These are phyloP conservation scores for Petrosia ficiformis DNA, from an alignment of 37 sponge, comb jelly and placozoan species.

Conservation along the genomic window DNA sequence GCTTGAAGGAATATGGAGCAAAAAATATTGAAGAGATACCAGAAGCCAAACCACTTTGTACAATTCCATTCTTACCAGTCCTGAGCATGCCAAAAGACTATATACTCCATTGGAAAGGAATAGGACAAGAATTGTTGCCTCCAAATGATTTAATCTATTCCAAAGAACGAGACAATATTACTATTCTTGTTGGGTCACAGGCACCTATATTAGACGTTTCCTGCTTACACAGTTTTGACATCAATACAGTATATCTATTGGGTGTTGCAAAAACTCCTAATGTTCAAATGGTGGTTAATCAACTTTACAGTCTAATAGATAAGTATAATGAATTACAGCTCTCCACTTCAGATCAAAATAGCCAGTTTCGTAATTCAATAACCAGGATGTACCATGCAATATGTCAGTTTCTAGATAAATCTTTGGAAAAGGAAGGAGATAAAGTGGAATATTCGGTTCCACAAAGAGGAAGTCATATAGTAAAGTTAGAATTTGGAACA, in stretches of 20 bases:
- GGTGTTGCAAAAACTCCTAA: background rate
- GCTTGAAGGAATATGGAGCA: background rate
- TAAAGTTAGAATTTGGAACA: too few relatives aligned
- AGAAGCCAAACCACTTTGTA: background rate
- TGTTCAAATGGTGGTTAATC: background rate
- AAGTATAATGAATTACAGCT: too few relatives aligned
- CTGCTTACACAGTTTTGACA: background rate
- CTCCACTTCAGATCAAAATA: too few relatives aligned
- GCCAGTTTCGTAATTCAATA: too few relatives aligned
- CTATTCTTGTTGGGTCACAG: slow-evolving; percentile 41
- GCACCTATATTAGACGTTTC: slow-evolving; percentile 9
- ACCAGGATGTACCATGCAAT: too few relatives aligned
- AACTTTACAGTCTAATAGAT: background rate
- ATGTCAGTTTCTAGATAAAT: too few relatives aligned
- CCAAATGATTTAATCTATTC: background rate
- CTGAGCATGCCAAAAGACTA: slow-evolving; percentile 40
- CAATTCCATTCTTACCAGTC: slow-evolving; percentile 62
- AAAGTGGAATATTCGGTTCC: too few relatives aligned
- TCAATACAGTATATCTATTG: slow-evolving; percentile 31
- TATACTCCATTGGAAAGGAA: slow-evolving; percentile 49
- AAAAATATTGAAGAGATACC: background rate
- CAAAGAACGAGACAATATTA: background rate
- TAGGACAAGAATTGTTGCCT: background rate
- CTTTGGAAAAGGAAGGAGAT: too few relatives aligned
- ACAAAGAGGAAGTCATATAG: too few relatives aligned